These are phyloP conservation scores for Brachypteracias leptosomus DNA, from an alignment of 2,113 vertebrate species.

Conservation along the genomic window DNA sequence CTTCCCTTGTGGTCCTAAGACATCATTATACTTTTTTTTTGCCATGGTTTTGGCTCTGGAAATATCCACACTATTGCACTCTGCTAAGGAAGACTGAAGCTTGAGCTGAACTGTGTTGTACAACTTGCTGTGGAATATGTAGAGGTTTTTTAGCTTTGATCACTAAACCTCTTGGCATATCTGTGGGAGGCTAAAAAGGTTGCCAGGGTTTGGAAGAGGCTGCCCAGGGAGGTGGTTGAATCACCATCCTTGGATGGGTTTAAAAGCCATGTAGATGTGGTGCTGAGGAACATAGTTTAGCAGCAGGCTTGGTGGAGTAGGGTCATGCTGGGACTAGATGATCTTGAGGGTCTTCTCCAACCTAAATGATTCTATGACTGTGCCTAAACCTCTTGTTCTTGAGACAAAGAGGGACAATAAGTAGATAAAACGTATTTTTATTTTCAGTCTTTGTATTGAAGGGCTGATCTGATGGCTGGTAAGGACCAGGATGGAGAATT, in stretches of 20 bases:
- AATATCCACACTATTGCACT: rapidly evolving
- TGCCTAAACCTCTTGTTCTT: not conserved
- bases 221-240: too few relatives aligned
- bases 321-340: too few relatives aligned
- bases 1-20: not conserved
- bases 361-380: not conserved
- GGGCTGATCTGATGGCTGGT: not conserved
- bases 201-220: too few relatives aligned
- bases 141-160: not conserved
- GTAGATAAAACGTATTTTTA: not conserved
- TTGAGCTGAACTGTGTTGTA: not conserved
- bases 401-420: not conserved
- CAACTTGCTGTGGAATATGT: not conserved
- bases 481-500: not conserved
- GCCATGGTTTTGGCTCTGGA: not conserved
- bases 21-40: not conserved
- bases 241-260: too few relatives aligned
- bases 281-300: too few relatives aligned
- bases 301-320: too few relatives aligned
- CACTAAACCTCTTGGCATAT: not conserved
- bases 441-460: not conserved
- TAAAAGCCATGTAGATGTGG: too few relatives aligned
- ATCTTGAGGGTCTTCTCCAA: too few relatives aligned
- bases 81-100: not conserved
- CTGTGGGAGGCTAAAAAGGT: not conserved